Conservation (phyloP, 2,888 invertebrate genomes). For the Liposcelis brunnea region DNA sequence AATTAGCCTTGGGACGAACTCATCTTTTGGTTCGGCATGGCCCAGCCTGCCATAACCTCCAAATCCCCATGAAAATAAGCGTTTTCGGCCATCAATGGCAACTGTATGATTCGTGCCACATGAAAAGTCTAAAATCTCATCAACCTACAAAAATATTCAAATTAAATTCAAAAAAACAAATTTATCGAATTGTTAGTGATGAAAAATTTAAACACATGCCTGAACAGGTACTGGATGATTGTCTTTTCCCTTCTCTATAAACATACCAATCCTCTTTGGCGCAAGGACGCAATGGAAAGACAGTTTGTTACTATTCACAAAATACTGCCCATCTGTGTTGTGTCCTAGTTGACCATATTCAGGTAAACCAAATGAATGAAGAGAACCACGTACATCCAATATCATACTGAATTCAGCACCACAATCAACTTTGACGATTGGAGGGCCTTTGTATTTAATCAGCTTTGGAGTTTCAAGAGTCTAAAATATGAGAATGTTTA, state of each 20-base stretch:
- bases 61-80: conserved; percentile 90
- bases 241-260: conserved; percentile 74
- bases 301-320: conserved; percentile 74
- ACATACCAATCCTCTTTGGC: conserved; percentile 70
- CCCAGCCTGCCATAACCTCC: conserved; percentile 88
- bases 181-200: no score
- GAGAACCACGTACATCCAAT: conserved; percentile 69
- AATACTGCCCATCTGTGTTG: conserved; percentile 89
- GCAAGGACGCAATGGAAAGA: conserved; percentile 70
- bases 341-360: conserved; percentile 88
- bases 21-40: conserved; percentile 84
- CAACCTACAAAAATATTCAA: conserved; percentile 30
- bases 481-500: conserved; percentile 17
- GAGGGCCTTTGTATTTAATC: conserved; percentile 47
- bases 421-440: conserved; percentile 74
- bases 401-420: conserved; percentile 89
- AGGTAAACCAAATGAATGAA: conserved; percentile 83
- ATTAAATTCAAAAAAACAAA: no score
- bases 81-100: conserved; percentile 72
- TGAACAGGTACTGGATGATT: conserved; percentile 68
- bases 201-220: no score
- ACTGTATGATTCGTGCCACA: conserved; percentile 87
- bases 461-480: not conserved
- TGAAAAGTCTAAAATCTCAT: conserved; percentile 74
- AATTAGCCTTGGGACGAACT: conserved; percentile 69